Evolutionary conservation across 2,113 vertebrate genomes (phyloP).

Genomic region (Monopterus albus): DNA sequence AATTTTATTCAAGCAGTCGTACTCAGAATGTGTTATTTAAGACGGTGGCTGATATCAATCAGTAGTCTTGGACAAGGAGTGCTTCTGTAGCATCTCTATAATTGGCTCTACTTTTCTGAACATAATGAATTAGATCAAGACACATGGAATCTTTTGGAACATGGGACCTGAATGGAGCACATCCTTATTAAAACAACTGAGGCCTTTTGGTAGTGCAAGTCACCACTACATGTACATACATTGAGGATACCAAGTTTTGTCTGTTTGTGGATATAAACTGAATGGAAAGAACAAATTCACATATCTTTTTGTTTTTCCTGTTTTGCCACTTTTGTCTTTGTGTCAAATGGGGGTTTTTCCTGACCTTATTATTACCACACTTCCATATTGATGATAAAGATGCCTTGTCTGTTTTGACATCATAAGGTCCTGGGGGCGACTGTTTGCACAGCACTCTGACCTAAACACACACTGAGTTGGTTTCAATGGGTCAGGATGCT

Average conservation of each 20-base stretch:
- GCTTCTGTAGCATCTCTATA: slow-evolving; percentile 37
- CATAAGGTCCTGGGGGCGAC: not conserved
- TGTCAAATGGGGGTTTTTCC: slow-evolving; percentile 1
- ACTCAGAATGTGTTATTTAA: slow-evolving; percentile 68
- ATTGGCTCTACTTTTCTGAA: slow-evolving; percentile 22
- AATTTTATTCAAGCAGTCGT: slow-evolving; percentile 37
- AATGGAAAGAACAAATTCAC: not conserved
- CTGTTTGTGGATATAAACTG: not conserved
- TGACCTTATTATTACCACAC: not conserved
- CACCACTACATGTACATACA: not conserved
- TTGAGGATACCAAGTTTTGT: not conserved
- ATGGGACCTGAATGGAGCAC: slow-evolving; percentile 41
- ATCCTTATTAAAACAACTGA: not conserved
- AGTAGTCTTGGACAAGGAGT: slow-evolving; percentile 53
- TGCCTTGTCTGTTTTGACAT: slow-evolving; percentile 1
- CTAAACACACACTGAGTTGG: not conserved
- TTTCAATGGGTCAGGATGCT: not conserved
- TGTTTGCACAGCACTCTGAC: slow-evolving; percentile 14
- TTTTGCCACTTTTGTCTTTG: slow-evolving; percentile 11
- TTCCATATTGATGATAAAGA: not conserved
- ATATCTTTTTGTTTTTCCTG: slow-evolving; percentile 2
- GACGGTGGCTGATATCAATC: slow-evolving; percentile 66
- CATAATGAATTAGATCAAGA: slow-evolving; percentile 53
- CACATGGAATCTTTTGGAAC: slow-evolving; percentile 24
- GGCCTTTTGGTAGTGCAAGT: slow-evolving; percentile 25